Conservation (phyloP, 1,140 invertebrate species). For the Diploscapter pachys region DNA sequence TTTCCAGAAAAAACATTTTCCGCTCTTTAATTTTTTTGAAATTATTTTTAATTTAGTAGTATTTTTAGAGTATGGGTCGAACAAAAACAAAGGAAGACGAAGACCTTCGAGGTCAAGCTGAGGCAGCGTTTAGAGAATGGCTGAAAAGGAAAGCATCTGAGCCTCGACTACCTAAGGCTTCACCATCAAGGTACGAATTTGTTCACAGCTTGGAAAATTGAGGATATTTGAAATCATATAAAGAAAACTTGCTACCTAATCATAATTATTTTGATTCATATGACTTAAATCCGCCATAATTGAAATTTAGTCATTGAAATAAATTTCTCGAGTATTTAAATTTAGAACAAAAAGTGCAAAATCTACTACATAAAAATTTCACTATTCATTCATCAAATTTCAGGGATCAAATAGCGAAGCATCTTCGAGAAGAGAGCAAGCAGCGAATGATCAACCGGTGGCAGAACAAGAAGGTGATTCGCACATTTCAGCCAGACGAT, state of each 20-base stretch:
- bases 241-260: background rate
- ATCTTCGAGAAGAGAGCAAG: slow-evolving; percentile 18
- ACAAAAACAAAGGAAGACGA: slow-evolving; percentile 18
- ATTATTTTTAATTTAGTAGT: no score
- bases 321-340: background rate
- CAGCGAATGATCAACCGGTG: slow-evolving; percentile 29
- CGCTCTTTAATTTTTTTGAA: no score
- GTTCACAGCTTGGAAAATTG: background rate
- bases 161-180: slow-evolving; percentile 21
- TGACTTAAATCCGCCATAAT: no score
- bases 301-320: background rate
- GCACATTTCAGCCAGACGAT: slow-evolving; percentile 14
- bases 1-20: no score
- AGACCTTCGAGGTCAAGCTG: slow-evolving; percentile 17
- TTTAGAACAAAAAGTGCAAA: background rate
- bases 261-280: no score
- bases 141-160: slow-evolving; percentile 17
- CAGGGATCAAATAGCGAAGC: slow-evolving; percentile 19
- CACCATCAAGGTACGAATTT: slow-evolving; percentile 17
- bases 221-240: background rate
- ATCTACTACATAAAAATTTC: background rate
- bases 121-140: slow-evolving; percentile 26
- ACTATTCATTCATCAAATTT: background rate
- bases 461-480: slow-evolving; percentile 20
- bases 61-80: slow-evolving; percentile 21